Evolutionary conservation across 2,113 vertebrate species (phyloP).

Genomic region (Pan paniscus): DNA sequence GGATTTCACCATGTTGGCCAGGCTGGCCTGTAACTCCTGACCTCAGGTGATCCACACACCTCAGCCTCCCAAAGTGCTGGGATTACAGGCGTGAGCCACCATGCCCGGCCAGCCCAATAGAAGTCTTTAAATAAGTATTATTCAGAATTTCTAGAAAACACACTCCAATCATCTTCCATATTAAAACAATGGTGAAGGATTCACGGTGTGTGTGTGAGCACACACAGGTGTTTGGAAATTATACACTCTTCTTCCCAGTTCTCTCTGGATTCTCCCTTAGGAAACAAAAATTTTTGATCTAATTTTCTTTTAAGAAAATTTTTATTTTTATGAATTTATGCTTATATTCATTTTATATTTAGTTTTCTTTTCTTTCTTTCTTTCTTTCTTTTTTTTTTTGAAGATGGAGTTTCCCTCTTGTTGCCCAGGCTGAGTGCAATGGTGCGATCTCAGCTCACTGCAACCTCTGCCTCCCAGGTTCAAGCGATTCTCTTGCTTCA

Average conservation of each 20-base stretch:
- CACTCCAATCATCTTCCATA: not conserved
- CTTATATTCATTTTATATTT: not conserved
- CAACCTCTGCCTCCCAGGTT: no score
- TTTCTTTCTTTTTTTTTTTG: no score
- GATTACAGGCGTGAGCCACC: no score
- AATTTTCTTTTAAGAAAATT: not conserved
- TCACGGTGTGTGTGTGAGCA: not conserved
- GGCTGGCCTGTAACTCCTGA: no score
- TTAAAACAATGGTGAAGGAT: not conserved
- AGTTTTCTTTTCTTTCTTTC: not conserved
- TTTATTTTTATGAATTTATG: not conserved
- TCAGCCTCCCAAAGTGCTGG: no score
- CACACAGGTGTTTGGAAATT: not conserved
- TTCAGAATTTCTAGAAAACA: not conserved
- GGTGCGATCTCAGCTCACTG: no score
- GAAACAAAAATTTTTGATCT: not conserved
- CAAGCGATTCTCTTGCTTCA: no score
- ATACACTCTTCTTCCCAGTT: not conserved
- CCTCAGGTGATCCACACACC: no score
- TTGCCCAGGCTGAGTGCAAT: no score
- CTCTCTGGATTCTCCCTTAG: not conserved
- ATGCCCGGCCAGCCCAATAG: no score
- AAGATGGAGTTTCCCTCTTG: no score
- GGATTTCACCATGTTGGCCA: no score
- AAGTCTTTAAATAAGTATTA: not conserved